Base-by-base conservation (phyloP, 2,888 invertebrate genomes). In the Rotaria magnacalcarata region DNA sequence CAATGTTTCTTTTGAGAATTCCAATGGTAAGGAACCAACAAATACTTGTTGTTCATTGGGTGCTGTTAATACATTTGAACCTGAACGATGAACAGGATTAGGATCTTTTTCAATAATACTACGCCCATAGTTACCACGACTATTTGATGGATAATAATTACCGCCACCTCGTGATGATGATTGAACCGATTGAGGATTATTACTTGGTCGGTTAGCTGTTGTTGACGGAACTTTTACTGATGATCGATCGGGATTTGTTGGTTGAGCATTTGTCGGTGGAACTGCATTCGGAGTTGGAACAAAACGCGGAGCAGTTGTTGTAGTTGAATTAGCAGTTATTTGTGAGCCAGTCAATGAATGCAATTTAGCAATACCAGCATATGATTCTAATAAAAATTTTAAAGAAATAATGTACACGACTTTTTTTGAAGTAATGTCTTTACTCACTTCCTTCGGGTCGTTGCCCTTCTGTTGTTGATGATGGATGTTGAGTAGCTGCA, bases 1-100 rank as follows among this genome's bases (percentile, higher is more conserved):
- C n/a, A 80, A 47, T 24, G n/a, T 80, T 8, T 80, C 47, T n/a
- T 43, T 41, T 0, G 80, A 47, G 14, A 80, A 80, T 34, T 80
- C 47, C 24, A 47, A n/a, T 80, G 80, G 80, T 47, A 80, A n/a
- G 47, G 80, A 80, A n/a, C 80, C 80, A 47, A 80, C 80, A n/a
- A 80, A 80, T 2, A 80, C 80, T 47, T 80, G 80, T 14, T 80
- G 43, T 24, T 80, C 80, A n/a, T 80, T 47, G 8, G 80, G 47
- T n/a, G 80, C n/a, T 80, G 80, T 80, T 47, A 24, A 3, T 0
- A 43, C 47, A 43, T 80, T 80, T 5, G 47, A 14, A 47, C 80
- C 80, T 47, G 21, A 24, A 47, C 11, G 24, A 47, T 4, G 21
- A 80, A 3, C 21, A 41, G 41, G 21, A 19, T 16, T 74, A 41